Base-by-base conservation (phyloP, 2,888 invertebrate species). In the Platycheirus rosarum region DNA sequence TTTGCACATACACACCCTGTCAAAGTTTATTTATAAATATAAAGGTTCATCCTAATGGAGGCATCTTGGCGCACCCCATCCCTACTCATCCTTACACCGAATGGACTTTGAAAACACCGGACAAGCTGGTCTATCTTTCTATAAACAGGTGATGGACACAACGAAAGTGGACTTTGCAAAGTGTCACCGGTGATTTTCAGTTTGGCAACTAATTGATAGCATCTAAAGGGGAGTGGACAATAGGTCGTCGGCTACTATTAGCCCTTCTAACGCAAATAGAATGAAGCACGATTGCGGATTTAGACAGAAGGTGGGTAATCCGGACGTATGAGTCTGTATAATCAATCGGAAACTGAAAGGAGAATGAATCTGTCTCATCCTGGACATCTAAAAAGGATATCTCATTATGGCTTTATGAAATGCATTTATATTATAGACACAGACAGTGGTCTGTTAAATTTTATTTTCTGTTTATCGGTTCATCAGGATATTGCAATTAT, bases 11-110 rank as follows among this genome's bases (percentile, higher is more conserved):
- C 37, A 8, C 7, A 20, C 29, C 42, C 48, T 79, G 69, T 69
- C 74, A 65, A 55, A 57, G 74, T 69, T 74, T 69, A 68, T n/a
- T n/a, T n/a, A n/a, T n/a, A n/a, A n/a, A n/a, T 69, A 57, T 49
- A 74, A 74, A 69, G 69, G 75, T 69, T 80, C 60, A 70, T 75
- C 69, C 75, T 51, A 63, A 71, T 62, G 62, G 55, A 68, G 73
- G 51, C 40, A 77, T 65, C 77, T 71, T 48, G 32, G 46, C 23
- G 70, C 49, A 40, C 16, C 53, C 37, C 29, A 37, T 32, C 16
- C 66, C 57, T 1, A n/a, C n/a, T 9, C 42, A 23, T 35, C 23
- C 62, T 23, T 23, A 4, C 48, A 49, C 51, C 62, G 69, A 76
- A 76, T 69, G 69, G 53, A 44, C 29, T 69, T 29, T 23, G 29